Evolutionary conservation across 2,113 vertebrate species (phyloP).

Genomic region (Oncorhynchus masou): DNA sequence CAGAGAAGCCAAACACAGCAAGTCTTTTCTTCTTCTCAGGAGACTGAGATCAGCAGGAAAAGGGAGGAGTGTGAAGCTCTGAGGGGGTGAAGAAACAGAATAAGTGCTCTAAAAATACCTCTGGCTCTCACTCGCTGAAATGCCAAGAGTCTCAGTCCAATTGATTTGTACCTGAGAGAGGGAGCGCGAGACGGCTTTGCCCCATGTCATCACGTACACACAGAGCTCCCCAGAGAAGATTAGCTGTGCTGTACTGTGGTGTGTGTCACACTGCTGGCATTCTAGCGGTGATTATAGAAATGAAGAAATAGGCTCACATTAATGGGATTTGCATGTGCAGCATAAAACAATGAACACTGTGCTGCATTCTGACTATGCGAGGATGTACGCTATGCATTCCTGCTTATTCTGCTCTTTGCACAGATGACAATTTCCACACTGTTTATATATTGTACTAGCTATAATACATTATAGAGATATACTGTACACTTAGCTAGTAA

Average conservation of each 20-base stretch:
- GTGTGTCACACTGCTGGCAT: too few species aligned
- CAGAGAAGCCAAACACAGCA: constrained; percentile 43
- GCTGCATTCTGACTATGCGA: constrained; percentile 8
- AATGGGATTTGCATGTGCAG: constrained; percentile 5
- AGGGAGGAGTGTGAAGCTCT: constrained; percentile 71
- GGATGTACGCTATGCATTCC: neutral
- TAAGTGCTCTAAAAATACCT: constrained; percentile 69
- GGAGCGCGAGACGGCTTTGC: constrained; percentile 20
- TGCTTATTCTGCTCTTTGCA: too few species aligned
- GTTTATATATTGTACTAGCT: neutral
- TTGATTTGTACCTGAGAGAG: constrained; percentile 59
- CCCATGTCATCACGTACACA: constrained; percentile 51
- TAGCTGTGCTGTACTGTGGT: constrained; percentile 13
- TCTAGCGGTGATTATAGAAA: constrained; percentile 10
- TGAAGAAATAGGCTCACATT: constrained; percentile 35
- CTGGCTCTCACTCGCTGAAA: constrained; percentile 44
- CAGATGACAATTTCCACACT: neutral
- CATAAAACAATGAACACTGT: neutral
- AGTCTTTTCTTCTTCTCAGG: constrained; percentile 60
- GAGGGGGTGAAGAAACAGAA: constrained; percentile 77
- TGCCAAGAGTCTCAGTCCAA: constrained; percentile 36
- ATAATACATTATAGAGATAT: neutral
- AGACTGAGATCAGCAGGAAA: constrained; percentile 73
- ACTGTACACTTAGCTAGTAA: neutral
- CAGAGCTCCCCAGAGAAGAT: constrained; percentile 49